Base-by-base conservation (phyloP, 2,888 invertebrate species). In the Elgonia sp. region DNA sequence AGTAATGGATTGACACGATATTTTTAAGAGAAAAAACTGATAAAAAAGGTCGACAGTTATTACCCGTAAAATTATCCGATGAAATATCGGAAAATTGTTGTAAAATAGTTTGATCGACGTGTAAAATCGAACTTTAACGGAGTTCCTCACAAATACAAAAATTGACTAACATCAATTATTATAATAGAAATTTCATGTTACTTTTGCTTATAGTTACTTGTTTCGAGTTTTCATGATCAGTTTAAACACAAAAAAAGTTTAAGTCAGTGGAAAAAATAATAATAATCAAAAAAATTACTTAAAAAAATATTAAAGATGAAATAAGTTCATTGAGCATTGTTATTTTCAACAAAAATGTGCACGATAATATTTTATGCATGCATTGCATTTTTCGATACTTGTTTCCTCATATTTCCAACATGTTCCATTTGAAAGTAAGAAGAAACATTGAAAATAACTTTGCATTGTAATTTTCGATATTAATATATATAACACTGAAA, bases 61-160 rank as follows among this genome's bases (percentile, higher is more conserved):
- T 87, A 87, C 75, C 84, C 81, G 84, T 81, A 87, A 87, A 87
- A 75, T 63, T 75, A 18, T 62, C 72, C 73, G 72, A 65, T 67
- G 6, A 50, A 65, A 80, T 63, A 84, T 55, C 62, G 21, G 75
- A 62, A 37, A 3, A 14, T n/a, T 40, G 12, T 60, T 42, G 73
- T 72, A 70, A 80, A 60, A 76, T 37, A 76, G 39, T 77, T 70
- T 77, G 60, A 65, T 76, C 76, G 67, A 81, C 76, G 76, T 72
- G 12, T 50, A 70, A 70, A 86, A 84, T 75, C 55, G 75, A 84
- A 82, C 72, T 86, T 82, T 77, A 70, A 42, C 79, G 62, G 21
- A 42, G 37, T 80, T 75, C 79, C 65, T 50, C 50, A 53, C 60
- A 57, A 73, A 84, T 76, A 84, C 83, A 46, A 39, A 57, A 60